Percentiles rank a stretch among this genome's conserved stretches.
Conservation (phyloP, 2,797 vertebrate species). For the Helostoma temminkii region DNA sequence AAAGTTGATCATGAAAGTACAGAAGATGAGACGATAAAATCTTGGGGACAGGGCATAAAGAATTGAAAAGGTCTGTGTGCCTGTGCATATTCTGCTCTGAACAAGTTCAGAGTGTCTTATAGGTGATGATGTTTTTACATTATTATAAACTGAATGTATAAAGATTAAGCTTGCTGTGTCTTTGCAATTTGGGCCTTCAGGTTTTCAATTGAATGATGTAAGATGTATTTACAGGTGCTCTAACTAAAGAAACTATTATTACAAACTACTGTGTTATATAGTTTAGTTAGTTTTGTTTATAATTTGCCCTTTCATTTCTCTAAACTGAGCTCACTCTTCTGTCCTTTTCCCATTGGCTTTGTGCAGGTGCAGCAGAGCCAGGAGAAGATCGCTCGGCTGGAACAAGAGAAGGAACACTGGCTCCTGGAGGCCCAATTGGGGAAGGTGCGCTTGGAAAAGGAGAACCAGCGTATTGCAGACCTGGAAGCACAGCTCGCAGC, state of each 20-base stretch:
- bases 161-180: neutral
- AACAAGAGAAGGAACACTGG: constrained; percentile 99
- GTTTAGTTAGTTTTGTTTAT: no score
- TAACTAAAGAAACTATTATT: neutral
- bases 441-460: constrained; percentile 96
- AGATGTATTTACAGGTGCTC: no score
- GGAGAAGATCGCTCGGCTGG: constrained; percentile 96
- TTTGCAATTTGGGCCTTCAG: constrained; percentile 12
- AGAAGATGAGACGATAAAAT: no score
- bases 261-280: constrained; percentile 11
- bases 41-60: constrained; percentile 41
- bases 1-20: constrained; percentile 8
- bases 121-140: no score
- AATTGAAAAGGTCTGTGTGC: neutral
- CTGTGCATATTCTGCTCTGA: neutral
- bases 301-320: constrained; percentile 27
- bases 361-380: constrained; percentile 94
- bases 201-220: no score
- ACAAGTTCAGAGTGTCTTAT: constrained; percentile 10
- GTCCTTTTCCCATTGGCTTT: constrained; percentile 15
- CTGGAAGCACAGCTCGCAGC: constrained; percentile 85
- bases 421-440: constrained; percentile 97
- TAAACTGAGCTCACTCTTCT: constrained; percentile 43
- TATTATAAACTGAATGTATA: neutral
- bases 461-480: constrained; percentile 89